phyloP scores from a whole-genome alignment of 2,113 vertebrate genomes.

The Corythoichthys intestinalis region DNA sequence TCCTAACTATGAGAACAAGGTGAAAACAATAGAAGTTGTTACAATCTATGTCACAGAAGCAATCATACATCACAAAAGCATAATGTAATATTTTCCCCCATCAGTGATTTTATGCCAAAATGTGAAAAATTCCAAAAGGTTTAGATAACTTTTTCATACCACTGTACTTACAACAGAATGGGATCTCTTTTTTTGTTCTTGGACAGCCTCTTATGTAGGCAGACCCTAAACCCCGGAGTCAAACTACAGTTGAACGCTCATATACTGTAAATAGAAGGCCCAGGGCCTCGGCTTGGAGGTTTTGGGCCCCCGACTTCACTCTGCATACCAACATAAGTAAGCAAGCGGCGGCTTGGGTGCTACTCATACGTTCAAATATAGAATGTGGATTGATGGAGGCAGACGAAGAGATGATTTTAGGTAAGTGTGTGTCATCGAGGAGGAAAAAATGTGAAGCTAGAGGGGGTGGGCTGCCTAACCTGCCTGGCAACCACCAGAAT shows the following conservation, averaged over 20 bases:
- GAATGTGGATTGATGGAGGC: slow-evolving; percentile 25
- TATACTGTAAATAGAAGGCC: slow-evolving; percentile 41
- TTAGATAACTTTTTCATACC: too few species aligned
- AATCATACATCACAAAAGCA: too few species aligned
- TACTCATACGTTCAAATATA: slow-evolving; percentile 13
- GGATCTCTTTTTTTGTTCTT: neutral
- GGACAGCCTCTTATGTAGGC: slow-evolving; percentile 15
- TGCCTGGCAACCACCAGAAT: slow-evolving; percentile 69
- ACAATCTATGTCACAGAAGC: too few species aligned
- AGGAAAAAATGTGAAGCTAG: neutral
- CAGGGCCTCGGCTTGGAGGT: slow-evolving; percentile 21
- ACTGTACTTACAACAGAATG: too few species aligned
- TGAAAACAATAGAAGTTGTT: too few species aligned
- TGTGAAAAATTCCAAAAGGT: too few species aligned
- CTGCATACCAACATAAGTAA: slow-evolving; percentile 32
- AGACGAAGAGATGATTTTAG: slow-evolving; percentile 20
- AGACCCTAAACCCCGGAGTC: slow-evolving; percentile 35
- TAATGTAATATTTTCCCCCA: too few species aligned
- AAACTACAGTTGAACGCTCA: slow-evolving; percentile 32
- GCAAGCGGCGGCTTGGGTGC: slow-evolving; percentile 26
- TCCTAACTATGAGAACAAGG: too few species aligned
- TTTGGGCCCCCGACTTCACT: slow-evolving; percentile 7
- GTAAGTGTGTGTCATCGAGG: slow-evolving; percentile 24
- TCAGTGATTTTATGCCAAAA: too few species aligned
- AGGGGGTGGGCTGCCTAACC: slow-evolving; percentile 45